Evolutionary conservation across 1,140 invertebrate species (phyloP), one percentile per base, ranked within the genome.

Genomic region (Eriosoma lanigerum): DNA sequence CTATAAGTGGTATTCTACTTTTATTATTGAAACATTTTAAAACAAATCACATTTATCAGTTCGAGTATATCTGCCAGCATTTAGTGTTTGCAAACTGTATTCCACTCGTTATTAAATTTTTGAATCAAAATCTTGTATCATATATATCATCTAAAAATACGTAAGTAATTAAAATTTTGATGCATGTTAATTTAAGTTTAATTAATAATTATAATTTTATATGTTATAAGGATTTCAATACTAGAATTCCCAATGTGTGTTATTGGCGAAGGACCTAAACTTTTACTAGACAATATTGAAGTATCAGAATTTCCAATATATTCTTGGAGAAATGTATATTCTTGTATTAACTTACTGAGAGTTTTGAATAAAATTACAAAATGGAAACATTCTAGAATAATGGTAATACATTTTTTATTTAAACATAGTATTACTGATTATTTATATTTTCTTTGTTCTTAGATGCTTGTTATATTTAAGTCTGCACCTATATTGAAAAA

Each of bases 21-120:
- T 87, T 99, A 13, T 88, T 99, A 52, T 87, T 99, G 62, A 99
- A 99, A 86, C 97, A 99, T 87, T 97, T 99, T 83, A 99, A 99
- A 88, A 88, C 99, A n/a, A 99, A 98, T 88, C 98, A 99, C 86
- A 90, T 99, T 17, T 99, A 99, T 87, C 96, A 99, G 87, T 99
- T 99, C 89, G 98, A 99, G 87, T 99, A 98, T 85, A 97, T 99
- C 91, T 96, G 96, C 3, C 97, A 99, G 86, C 97, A 99, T 88
- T 88, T 99, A 73, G 97, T 99, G 17, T 98, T 99, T 89, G 97
- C 98, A 80, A 99, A 99, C 86, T 99, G 98, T 86, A 98, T 99
- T 86, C 98, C 98, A 9, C 87, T 99, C 26, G 94, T 99, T 29
- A 88, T 99, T 17, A 99, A 99, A 85, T 99, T 99, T 88, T 96